Conservation (phyloP, 2,113 vertebrate genomes). For the Patagioenas fasciata region DNA sequence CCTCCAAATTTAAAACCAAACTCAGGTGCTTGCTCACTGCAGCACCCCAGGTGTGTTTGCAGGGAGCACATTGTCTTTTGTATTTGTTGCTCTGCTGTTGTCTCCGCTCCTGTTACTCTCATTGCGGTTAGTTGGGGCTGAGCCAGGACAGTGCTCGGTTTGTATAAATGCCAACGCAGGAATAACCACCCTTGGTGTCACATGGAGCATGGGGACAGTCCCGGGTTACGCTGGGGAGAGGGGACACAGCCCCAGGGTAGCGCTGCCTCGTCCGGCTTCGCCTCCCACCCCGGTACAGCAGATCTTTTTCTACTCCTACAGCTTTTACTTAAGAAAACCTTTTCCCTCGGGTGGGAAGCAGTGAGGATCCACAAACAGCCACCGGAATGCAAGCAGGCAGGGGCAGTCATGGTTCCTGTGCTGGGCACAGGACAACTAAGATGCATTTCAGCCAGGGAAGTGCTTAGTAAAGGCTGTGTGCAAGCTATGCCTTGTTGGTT, state of each 20-base stretch:
- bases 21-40: accelerated
- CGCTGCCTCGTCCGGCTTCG: background rate
- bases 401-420: accelerated
- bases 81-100: background rate
- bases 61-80: background rate
- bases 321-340: background rate
- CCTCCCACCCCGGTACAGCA: background rate
- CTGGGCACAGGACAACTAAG: background rate
- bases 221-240: background rate
- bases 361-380: background rate
- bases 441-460: background rate
- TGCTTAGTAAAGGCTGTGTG: background rate
- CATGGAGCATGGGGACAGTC: accelerated
- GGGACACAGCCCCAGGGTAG: background rate
- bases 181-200: background rate
- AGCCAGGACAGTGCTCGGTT: background rate
- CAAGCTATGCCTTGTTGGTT: accelerated
- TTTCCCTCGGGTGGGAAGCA: background rate
- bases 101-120: background rate
- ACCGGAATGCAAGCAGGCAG: background rate
- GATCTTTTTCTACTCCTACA: background rate
- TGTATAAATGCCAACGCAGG: accelerated
- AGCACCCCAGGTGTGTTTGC: background rate
- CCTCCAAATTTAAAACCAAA: background rate
- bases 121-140: accelerated